Base-by-base conservation (phyloP, 2,113 vertebrate genomes). In the Mesitornis unicolor region DNA sequence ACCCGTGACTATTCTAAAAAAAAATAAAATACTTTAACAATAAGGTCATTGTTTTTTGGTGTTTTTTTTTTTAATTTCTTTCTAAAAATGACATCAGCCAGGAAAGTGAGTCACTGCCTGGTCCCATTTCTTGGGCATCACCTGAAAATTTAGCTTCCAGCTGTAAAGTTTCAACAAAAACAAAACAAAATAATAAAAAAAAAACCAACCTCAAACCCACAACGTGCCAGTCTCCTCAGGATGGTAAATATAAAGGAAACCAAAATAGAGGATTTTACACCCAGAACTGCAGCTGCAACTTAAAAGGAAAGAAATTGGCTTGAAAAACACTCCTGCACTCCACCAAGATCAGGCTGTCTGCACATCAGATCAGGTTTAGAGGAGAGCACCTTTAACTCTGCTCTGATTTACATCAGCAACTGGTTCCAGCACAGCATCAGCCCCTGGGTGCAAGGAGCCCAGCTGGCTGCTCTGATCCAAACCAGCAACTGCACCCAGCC, bases 91-190 rank as follows among this genome's bases (percentile, higher is more conserved):
- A 50, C 7, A 3, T 45, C 74, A 67, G 57, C 42, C 84, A 93
- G 68, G 65, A 76, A 95, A 93, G 16, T 45, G 78, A 96, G 53
- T 93, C 95, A 91, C 31, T 5, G 9, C 47, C 69, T 61, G 14
- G 59, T 56, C 64, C 19, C n/a, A 57, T 24, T 95, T 91, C 81
- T 79, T 84, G 33, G 74, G 29, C 22, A 87, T 68, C 84, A 93
- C 89, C 93, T 90, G 43, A 82, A 88, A 90, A 79, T 85, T 56
- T 73, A 92, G 63, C 68, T 90, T 85, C 85, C 88, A 88, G 85
- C 63, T 92, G 71, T 50, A 29, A 85, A 69, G 50, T 86, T 93
- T 86, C 54, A 81, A 56, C 50, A 84, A 22, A 80, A 7, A 78
- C 16, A 20, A 73, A 92, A 51, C 45, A 73, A 33, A 54, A 3